Base-by-base conservation (phyloP, 2,797 vertebrate species). In the Apodemus agrarius region DNA sequence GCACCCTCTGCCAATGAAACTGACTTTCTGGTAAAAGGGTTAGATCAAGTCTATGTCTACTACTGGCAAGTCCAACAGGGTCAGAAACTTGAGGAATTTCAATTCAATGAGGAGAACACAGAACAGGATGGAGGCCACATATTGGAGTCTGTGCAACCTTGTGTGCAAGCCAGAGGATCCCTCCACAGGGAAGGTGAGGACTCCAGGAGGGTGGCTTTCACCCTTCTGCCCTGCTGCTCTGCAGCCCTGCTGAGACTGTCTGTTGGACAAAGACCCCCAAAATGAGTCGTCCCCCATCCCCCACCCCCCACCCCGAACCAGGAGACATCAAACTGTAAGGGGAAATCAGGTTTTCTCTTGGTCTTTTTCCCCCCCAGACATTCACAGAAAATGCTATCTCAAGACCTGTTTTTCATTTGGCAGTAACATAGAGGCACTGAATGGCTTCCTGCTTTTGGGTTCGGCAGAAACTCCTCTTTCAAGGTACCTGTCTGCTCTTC, bases 371-470 rank as follows among this genome's bases (percentile, higher is more conserved):
- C 21, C 31, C 31, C 67, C 31, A 78, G 52, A 57, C 49, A 29
- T 52, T 91, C 59, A 76, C 29, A 89, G 85, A 89, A 92, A 94
- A 54, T 61, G 81, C 40, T 22, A 80, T 57, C 54, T 82, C 84
- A 61, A 69, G 80, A 96, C 76, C 65, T 94, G 31, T 26, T 85
- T 93, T 94, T 95, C 76, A 80, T 84, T 88, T 75, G 85, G 40
- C 87, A 94, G 59, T 57, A 17, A 72, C 13, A 90, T 40, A 89
- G n/a, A 90, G 13, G 14, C 88, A 24, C 1, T 31, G 46, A 87
- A 49, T 8, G 29, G 24, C 31, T 95, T 90, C 76, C 72, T 10
- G 59, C 40, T 78, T 93, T 59, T 3, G 11, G 88, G 40, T 67
- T 90, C 61, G 61, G 21, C 40, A 90, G 49, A 76, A 94, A 61